phyloP scores from a whole-genome alignment of 2,888 invertebrate genomes.

The Geophilus truncorum region DNA sequence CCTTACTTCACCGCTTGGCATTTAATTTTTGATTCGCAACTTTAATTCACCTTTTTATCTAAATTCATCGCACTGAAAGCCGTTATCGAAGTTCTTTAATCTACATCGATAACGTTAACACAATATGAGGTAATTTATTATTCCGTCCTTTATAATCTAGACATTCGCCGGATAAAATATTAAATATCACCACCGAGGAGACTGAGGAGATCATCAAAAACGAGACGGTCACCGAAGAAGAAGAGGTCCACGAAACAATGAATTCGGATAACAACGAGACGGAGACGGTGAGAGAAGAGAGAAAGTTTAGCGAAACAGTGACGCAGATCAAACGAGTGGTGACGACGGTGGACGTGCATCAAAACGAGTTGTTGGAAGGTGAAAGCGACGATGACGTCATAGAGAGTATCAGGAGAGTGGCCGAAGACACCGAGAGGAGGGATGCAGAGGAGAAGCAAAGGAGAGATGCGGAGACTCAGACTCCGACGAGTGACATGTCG shows the following conservation, averaged over 20 bases:
- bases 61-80: neutral
- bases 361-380: neutral
- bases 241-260: slow-evolving; percentile 70
- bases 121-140: neutral
- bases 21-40: no score
- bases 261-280: slow-evolving; percentile 51
- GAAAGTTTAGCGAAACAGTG: slow-evolving; percentile 41
- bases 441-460: slow-evolving; percentile 44
- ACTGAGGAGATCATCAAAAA: slow-evolving; percentile 45
- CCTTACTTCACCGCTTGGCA: no score
- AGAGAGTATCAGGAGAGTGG: neutral
- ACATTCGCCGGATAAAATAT: neutral
- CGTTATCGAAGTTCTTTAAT: no score
- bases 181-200: slow-evolving; percentile 40
- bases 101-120: no score
- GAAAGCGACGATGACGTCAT: neutral
- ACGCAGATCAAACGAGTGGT: neutral
- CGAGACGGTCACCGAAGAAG: neutral
- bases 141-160: neutral
- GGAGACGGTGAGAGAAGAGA: slow-evolving; percentile 41
- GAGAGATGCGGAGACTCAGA: slow-evolving; percentile 38
- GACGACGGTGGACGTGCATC: neutral
- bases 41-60: no score
- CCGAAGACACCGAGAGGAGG: slow-evolving; percentile 39
- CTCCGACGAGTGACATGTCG: neutral